A percentile compares a stretch with the other conserved stretches of the same genome.
phyloP scores from a whole-genome alignment of 2,888 invertebrate species.

The Lobophora halterata region DNA sequence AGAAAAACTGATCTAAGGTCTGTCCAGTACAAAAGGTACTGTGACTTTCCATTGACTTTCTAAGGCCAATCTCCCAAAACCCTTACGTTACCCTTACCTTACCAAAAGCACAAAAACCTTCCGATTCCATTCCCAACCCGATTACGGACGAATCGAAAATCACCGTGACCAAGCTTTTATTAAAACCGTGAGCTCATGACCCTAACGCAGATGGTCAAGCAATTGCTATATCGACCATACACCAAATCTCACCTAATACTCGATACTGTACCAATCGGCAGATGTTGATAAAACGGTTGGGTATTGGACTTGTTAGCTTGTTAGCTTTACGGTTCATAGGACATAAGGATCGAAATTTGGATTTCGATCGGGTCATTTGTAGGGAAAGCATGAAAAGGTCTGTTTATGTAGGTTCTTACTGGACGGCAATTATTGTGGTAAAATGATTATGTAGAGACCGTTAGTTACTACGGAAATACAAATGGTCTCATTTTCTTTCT shows the following conservation, averaged over 20 bases:
- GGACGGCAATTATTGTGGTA: no score
- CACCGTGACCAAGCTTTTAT: slow-evolving; percentile 51
- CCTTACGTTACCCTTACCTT: no score
- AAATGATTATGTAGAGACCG: no score
- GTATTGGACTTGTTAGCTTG: slow-evolving; percentile 14
- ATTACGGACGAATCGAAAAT: slow-evolving; percentile 37
- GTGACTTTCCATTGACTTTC: no score
- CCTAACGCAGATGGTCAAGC: slow-evolving; percentile 68
- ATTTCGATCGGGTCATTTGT: slow-evolving; percentile 12
- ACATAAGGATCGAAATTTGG: slow-evolving; percentile 10
- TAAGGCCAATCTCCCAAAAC: no score
- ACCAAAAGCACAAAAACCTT: slow-evolving; percentile 1
- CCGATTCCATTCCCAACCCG: slow-evolving; percentile 11
- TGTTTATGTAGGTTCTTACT: no score
- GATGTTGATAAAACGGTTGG: slow-evolving; percentile 18
- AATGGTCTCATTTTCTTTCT: no score
- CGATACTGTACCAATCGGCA: slow-evolving; percentile 27
- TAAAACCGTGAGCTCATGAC: slow-evolving; percentile 40
- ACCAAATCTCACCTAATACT: slow-evolving; percentile 63
- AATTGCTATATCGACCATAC: slow-evolving; percentile 63
- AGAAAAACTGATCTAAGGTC: no score
- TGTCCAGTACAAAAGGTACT: no score
- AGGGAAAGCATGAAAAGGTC: no score
- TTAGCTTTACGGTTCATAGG: slow-evolving; percentile 20
- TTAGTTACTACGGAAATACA: no score